A percentile compares a stretch with the other conserved stretches of the same genome.
These are phyloP conservation scores for Pseudochromis fuscus DNA, from an alignment of 2,797 vertebrate species.

Conservation along the genomic window DNA sequence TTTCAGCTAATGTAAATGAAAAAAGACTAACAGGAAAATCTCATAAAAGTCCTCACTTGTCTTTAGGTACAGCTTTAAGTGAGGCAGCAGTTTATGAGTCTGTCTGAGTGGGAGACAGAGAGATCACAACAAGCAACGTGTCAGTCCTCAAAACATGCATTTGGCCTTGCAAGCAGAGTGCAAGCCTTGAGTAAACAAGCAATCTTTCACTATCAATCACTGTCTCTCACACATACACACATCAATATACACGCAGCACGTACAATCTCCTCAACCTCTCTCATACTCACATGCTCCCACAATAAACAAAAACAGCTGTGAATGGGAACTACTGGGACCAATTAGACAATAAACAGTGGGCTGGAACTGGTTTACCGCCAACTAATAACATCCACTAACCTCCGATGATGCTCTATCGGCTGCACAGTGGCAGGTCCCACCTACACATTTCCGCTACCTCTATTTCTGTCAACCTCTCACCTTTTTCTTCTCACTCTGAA, in stretches of 20 bases:
- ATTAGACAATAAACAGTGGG: constrained; percentile 71
- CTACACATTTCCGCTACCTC: constrained; percentile 23
- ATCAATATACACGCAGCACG: background rate
- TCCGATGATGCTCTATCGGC: constrained; percentile 53
- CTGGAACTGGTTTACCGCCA: constrained; percentile 64
- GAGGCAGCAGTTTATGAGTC: constrained; percentile 26
- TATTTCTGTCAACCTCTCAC: constrained; percentile 21
- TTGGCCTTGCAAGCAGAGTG: constrained; percentile 47
- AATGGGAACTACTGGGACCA: constrained; percentile 71
- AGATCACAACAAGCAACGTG: constrained; percentile 52
- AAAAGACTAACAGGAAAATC: background rate
- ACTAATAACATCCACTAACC: constrained; percentile 67
- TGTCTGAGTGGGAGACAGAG: constrained; percentile 19
- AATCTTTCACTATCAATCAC: constrained; percentile 53
- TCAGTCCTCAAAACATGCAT: constrained; percentile 32
- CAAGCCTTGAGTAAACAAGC: constrained; percentile 53
- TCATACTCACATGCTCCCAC: constrained; percentile 23
- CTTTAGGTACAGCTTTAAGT: background rate
- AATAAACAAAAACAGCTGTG: constrained; percentile 70
- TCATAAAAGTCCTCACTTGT: background rate
- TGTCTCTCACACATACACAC: constrained; percentile 18
- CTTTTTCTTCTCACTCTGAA: background rate
- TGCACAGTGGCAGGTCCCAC: constrained; percentile 21
- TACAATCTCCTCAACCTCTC: constrained; percentile 46
- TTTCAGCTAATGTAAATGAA: too few species aligned